Evolutionary conservation across 2,113 vertebrate genomes (phyloP).

Genomic region (Miniopterus natalensis): DNA sequence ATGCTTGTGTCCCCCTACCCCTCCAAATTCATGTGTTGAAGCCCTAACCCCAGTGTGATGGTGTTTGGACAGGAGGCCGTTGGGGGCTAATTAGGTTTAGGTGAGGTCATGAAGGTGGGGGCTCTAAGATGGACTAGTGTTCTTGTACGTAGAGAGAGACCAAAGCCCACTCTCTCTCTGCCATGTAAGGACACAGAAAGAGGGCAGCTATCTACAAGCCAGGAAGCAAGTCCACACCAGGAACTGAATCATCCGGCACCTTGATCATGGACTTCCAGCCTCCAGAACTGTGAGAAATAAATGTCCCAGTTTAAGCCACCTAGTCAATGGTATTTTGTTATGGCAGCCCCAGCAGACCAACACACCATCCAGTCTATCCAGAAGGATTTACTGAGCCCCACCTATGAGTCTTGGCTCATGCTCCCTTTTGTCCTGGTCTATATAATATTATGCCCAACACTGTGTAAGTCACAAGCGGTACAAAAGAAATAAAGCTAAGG

Average conservation of each 20-base stretch:
- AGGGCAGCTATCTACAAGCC: neutral
- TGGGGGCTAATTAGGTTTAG: neutral
- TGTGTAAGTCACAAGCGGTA: neutral
- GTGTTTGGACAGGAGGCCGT: neutral
- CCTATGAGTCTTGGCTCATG: neutral
- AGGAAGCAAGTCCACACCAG: neutral
- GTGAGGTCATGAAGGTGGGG: neutral
- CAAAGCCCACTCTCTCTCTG: neutral
- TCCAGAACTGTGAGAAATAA: neutral
- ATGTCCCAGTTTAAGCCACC: neutral
- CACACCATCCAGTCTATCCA: neutral
- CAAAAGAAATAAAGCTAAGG: neutral
- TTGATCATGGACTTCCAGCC: neutral
- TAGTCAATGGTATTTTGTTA: neutral
- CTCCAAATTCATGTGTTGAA: neutral
- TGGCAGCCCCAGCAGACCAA: neutral
- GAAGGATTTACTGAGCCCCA: neutral
- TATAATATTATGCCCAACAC: neutral
- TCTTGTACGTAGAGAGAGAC: neutral
- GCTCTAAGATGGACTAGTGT: neutral
- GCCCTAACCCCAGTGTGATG: neutral
- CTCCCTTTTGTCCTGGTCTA: neutral
- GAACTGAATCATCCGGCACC: neutral
- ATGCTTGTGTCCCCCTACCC: neutral
- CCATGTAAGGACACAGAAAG: neutral